These are phyloP conservation scores for Neoarius graeffei DNA, from an alignment of 2,113 vertebrate species.

Conservation along the genomic window DNA sequence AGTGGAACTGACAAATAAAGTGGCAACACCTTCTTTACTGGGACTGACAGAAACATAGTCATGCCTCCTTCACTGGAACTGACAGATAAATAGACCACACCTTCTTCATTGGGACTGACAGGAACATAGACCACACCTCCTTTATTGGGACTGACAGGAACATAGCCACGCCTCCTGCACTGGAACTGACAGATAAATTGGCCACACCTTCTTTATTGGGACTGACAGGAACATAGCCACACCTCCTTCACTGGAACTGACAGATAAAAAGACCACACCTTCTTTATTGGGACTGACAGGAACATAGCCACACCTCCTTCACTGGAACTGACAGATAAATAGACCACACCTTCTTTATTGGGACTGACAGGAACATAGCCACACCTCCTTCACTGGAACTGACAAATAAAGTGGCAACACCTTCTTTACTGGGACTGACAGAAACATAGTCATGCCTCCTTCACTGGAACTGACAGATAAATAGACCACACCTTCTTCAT, in stretches of 20 bases:
- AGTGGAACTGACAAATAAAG: too few species aligned
- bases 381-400: too few species aligned
- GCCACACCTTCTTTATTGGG: not conserved
- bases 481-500: not conserved
- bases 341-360: not conserved
- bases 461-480: too few species aligned
- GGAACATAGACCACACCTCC: not conserved
- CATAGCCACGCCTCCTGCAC: not conserved
- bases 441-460: not conserved
- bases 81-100: too few species aligned
- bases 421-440: not conserved
- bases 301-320: not conserved
- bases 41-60: not conserved
- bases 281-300: not conserved
- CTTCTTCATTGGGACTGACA: not conserved
- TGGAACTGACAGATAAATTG: too few species aligned
- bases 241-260: too few species aligned
- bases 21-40: not conserved
- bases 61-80: too few species aligned
- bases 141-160: not conserved
- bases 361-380: not conserved
- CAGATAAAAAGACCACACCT: too few species aligned
- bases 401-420: too few species aligned
- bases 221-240: not conserved
- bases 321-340: too few species aligned